These are phyloP conservation scores for Halcyon smyrnensis DNA, from an alignment of 2,797 vertebrate genomes.

Conservation along the genomic window DNA sequence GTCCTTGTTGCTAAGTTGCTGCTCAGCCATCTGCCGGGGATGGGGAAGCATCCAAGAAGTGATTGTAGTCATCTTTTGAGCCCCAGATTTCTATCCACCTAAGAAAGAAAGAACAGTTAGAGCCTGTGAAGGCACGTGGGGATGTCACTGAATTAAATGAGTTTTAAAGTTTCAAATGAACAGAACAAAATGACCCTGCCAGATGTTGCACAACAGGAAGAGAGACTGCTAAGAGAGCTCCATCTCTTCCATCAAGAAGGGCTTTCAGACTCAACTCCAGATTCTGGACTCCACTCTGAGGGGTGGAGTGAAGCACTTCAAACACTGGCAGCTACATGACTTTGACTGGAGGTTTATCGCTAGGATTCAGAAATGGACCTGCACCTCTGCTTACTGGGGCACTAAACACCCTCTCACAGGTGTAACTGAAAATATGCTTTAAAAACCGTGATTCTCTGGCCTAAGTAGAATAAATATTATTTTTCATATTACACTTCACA, in stretches of 20 bases:
- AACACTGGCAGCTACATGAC: background rate
- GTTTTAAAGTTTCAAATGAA: background rate
- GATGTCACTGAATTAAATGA: background rate
- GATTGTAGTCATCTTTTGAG: slow-evolving; percentile 53
- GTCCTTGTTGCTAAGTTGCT: background rate
- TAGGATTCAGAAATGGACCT: background rate
- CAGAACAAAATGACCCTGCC: background rate
- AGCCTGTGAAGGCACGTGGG: background rate
- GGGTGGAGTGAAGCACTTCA: background rate
- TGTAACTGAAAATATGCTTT: background rate
- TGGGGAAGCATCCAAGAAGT: slow-evolving; percentile 33
- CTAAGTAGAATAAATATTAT: background rate
- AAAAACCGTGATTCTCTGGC: background rate
- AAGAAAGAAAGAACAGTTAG: slow-evolving; percentile 32
- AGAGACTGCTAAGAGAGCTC: background rate
- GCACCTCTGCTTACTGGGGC: background rate
- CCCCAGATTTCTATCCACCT: slow-evolving; percentile 75
- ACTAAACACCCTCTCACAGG: background rate
- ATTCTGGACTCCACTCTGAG: background rate
- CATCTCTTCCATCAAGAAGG: background rate
- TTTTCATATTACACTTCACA: background rate
- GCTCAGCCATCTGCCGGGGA: background rate
- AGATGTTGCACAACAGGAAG: background rate
- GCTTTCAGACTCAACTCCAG: background rate
- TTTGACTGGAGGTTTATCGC: background rate